phyloP scores from a whole-genome alignment of 2,113 vertebrate genomes.

The Aspiorhynchus laticeps region DNA sequence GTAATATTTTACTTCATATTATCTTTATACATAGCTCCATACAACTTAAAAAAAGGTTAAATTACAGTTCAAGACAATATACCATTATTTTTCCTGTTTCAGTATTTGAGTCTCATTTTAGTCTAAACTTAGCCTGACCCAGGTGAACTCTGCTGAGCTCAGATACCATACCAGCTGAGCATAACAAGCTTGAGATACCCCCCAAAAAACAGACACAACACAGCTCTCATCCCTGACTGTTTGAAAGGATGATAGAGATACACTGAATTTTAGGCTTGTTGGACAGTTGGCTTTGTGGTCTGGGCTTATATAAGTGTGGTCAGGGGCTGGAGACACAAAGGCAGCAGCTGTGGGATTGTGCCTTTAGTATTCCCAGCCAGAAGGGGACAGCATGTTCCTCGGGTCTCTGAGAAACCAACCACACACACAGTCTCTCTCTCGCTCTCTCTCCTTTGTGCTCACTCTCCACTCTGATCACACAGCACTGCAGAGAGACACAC shows the following conservation, averaged over 20 bases:
- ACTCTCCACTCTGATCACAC: conserved; percentile 56
- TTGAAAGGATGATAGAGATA: not conserved
- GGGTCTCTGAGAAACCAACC: conserved; percentile 22
- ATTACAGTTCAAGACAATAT: not conserved
- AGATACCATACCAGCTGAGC: conserved; percentile 1
- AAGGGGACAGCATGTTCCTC: conserved; percentile 58
- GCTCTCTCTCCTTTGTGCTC: conserved; percentile 35
- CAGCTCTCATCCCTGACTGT: not conserved
- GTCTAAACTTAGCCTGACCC: not conserved
- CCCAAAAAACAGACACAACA: not conserved
- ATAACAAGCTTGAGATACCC: not conserved
- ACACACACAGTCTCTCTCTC: conserved; percentile 39
- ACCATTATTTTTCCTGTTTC: not conserved
- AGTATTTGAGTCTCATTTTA: not conserved
- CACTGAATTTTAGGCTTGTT: not conserved
- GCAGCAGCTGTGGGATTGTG: conserved; percentile 41
- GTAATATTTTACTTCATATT: no score
- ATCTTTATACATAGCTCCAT: no score
- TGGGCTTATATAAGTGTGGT: conserved; percentile 61
- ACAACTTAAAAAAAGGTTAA: not conserved
- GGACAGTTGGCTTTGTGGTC: conserved; percentile 9
- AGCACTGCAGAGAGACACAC: conserved; percentile 64
- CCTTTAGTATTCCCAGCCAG: conserved; percentile 60
- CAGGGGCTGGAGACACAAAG: conserved; percentile 49
- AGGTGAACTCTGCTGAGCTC: not conserved